Conservation (phyloP, 2,888 invertebrate species). For the Euphydryas editha region DNA sequence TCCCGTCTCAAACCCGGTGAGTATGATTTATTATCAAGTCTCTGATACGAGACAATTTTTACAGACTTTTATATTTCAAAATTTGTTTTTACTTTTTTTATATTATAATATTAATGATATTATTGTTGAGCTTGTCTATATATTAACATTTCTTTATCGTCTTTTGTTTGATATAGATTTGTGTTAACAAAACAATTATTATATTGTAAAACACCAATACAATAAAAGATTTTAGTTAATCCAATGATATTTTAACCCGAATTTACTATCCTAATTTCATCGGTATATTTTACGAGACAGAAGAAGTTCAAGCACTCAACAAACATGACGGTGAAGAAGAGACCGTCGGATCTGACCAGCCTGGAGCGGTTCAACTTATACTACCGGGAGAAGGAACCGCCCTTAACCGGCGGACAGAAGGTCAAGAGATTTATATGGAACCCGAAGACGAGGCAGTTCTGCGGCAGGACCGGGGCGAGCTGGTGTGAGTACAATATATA, state of each 20-base stretch:
- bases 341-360: slow-evolving; percentile 80
- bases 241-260: too few relatives aligned
- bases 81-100: too few relatives aligned
- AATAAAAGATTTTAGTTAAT: too few relatives aligned
- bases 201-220: too few relatives aligned
- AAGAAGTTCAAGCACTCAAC: slow-evolving; percentile 3
- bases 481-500: slow-evolving; percentile 88
- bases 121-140: too few relatives aligned
- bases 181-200: too few relatives aligned
- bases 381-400: slow-evolving; percentile 85
- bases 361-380: slow-evolving; percentile 86
- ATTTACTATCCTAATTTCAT: too few relatives aligned
- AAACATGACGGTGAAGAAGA: slow-evolving; percentile 81
- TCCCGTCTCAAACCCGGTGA: slow-evolving; percentile 21
- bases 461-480: slow-evolving; percentile 90
- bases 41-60: background rate
- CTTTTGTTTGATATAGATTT: too few relatives aligned
- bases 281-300: slow-evolving; percentile 2
- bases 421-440: slow-evolving; percentile 89
- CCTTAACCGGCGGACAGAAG: slow-evolving; percentile 82
- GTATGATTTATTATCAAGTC: slow-evolving; percentile 13
- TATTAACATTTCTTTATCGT: too few relatives aligned
- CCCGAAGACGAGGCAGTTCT: slow-evolving; percentile 87
- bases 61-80: background rate
- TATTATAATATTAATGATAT: too few relatives aligned